These are phyloP conservation scores for Coleophora deauratella DNA, from an alignment of 2,888 invertebrate species.

Conservation along the genomic window DNA sequence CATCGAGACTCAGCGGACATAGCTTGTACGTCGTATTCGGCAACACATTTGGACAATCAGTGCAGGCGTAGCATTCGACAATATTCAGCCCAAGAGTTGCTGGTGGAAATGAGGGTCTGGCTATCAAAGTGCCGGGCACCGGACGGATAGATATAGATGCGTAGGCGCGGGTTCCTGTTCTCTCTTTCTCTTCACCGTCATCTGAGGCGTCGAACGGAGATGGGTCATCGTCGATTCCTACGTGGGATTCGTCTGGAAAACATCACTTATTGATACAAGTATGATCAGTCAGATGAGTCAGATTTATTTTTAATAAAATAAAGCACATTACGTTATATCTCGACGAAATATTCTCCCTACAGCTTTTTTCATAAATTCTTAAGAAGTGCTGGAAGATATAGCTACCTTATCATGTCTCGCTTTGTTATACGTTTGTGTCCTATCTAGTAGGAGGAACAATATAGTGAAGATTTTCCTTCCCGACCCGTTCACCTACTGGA, in stretches of 20 bases:
- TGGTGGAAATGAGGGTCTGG: neutral
- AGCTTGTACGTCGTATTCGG: slow-evolving; percentile 29
- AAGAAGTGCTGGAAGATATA: too few species aligned
- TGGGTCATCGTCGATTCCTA: neutral
- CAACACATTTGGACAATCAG: slow-evolving; percentile 32
- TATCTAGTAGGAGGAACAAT: too few species aligned
- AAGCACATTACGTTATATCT: too few species aligned
- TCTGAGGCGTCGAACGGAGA: neutral
- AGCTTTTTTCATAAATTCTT: too few species aligned
- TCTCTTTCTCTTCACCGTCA: neutral
- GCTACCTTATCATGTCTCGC: too few species aligned
- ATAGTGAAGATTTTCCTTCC: too few species aligned
- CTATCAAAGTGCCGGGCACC: neutral
- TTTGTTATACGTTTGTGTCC: too few species aligned
- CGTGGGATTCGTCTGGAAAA: neutral
- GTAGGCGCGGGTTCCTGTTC: neutral
- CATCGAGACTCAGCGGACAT: slow-evolving; percentile 33
- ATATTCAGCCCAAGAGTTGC: slow-evolving; percentile 15
- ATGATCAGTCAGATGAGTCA: neutral
- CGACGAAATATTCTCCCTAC: too few species aligned
- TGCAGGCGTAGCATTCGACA: slow-evolving; percentile 41
- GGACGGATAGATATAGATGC: neutral
- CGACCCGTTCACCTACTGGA: too few species aligned
- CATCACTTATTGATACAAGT: neutral
- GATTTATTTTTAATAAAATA: neutral